Percentiles rank a stretch among this genome's conserved stretches.
Conservation (phyloP, 2,797 vertebrate genomes). For the Dryobates pubescens region DNA sequence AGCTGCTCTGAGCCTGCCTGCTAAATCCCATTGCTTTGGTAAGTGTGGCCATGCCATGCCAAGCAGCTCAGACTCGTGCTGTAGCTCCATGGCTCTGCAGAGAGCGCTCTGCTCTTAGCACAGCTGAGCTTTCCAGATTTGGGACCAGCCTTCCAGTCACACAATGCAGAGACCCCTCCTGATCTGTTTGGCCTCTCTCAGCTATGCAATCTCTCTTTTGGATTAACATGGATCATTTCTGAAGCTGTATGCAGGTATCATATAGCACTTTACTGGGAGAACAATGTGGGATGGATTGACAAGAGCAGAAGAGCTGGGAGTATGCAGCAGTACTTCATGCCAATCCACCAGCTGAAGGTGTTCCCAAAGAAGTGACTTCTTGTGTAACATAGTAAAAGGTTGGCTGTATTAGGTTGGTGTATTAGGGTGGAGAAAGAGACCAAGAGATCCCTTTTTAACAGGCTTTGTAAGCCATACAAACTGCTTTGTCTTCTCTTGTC, state of each 20-base stretch:
- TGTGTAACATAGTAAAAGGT: not conserved
- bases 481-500: not conserved
- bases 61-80: not conserved
- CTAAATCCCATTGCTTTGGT: not conserved
- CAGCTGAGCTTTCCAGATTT: slow-evolving; percentile 16
- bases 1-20: not conserved
- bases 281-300: slow-evolving; percentile 10
- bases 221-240: not conserved
- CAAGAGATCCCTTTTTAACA: not conserved
- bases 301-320: not conserved
- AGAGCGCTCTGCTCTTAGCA: slow-evolving; percentile 11
- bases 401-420: not conserved
- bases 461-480: not conserved
- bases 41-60: not conserved
- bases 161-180: not conserved
- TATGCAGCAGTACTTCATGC: not conserved
- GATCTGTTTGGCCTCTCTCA: slow-evolving; percentile 5
- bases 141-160: not conserved
- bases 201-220: slow-evolving; percentile 43
- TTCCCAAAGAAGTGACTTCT: not conserved
- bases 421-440: not conserved
- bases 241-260: not conserved
- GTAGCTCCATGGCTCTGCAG: not conserved
- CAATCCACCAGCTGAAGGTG: not conserved
- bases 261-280: not conserved